Base-by-base conservation (phyloP, 2,888 invertebrate genomes). In the Orthosia gothica region DNA sequence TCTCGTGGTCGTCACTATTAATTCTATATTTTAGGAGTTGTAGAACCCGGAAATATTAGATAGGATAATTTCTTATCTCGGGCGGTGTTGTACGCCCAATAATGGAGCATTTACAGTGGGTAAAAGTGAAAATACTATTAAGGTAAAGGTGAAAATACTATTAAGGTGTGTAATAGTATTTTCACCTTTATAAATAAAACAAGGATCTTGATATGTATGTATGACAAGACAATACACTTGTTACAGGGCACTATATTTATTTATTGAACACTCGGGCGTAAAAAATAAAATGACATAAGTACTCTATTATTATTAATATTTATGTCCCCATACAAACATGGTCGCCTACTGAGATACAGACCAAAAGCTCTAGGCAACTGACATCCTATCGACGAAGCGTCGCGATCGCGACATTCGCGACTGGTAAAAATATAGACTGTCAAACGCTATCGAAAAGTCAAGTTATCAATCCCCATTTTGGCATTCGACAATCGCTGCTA, bases 221-320 rank as follows among this genome's bases (percentile, higher is more conserved):
- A 16, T 52, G 74, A 74, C 74, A 74, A 74, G 50, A 74, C 64
- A 74, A 74, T 74, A 58, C 26, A 16, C 64, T 64, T n/a, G 26
- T 47, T 47, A 58, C 11, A 18, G 23, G 3, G 26, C 18, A 5
- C 50, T 50, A 32, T 63, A 58, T 64, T 74, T 74, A 74, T 58
- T 58, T 58, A 18, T 45, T 15, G 26, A 63, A 20, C 50, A 15
- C 20, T 57, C n/a, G 32, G 18, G 20, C 50, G 18, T n/a, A 52
- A 74, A 63, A 32, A 26, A 40, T 23, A 62, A 72, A 62, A 62
- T 32, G 5, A 73, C 23, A 16, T 49, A 63, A 3, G 13, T 57
- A 63, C 57, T 63, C 12, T 57, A 45, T 63, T 50, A 45, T 50
- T 45, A 61, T 45, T 13, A 49, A 40, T n/a, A 26, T 72, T 50